Base-by-base conservation (phyloP, 2,888 invertebrate genomes). In the Melipona beecheii region DNA sequence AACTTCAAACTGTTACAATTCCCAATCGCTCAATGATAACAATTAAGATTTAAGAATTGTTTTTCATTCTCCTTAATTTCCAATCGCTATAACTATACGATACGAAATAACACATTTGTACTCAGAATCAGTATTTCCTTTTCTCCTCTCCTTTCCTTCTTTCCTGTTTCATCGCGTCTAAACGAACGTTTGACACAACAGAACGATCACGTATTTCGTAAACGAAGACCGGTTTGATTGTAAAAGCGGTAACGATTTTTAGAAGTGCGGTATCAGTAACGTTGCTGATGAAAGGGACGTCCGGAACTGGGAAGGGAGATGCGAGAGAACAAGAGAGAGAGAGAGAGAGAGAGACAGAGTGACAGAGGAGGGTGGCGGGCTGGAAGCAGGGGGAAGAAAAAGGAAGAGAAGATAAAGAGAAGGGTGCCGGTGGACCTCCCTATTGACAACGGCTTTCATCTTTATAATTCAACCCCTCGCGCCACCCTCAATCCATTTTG, bases 381-480 rank as follows among this genome's bases (percentile, higher is more conserved):
- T 64, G 66, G 5, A 71, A 66, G 31, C 15, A 5, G 66, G 71
- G 66, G 69, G 69, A 79, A 78, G 79, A 80, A 78, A 78, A 81
- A 78, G 84, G 75, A 81, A 87, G 84, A 83, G 79, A 87, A 88
- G 81, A 82, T 84, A 81, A 86, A 86, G 81, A 75, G 83, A 86
- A 68, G 90, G 86, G 87, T 83, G 88, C 89, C 86, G 89, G 90
- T 90, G 91, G 91, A 92, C 92, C 91, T 91, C 90, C 91, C 91
- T 91, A 92, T 92, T 92, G 93, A 93, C 93, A 92, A 93, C 91
- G 91, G 92, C 93, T 93, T 93, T 93, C 93, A 93, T 93, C 93
- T 93, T 93, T 93, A 92, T 93, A 93, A 93, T 93, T 93, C 92
- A 92, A 92, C 93, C 93, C 92, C 92, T 91, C 90, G 89, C 89